A percentile compares a stretch with the other conserved stretches of the same genome.
Conservation (phyloP, 1,140 invertebrate genomes). For the Lordiphosa collinella region DNA sequence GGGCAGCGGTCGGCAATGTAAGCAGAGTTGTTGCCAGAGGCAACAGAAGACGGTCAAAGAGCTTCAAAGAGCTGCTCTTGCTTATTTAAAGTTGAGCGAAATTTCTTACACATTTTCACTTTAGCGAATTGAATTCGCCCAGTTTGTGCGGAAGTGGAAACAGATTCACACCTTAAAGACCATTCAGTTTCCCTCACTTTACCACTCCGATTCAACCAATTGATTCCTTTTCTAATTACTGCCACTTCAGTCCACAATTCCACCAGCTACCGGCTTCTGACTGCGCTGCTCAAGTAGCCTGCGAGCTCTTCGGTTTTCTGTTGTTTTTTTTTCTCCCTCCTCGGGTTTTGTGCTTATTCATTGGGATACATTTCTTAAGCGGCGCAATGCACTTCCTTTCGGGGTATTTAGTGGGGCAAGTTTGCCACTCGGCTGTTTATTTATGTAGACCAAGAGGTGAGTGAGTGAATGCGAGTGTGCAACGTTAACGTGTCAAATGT, state of each 20-base stretch:
- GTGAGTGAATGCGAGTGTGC: slow-evolving; percentile 30
- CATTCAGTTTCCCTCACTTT: neutral
- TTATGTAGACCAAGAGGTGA: slow-evolving; percentile 42
- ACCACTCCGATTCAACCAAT: neutral
- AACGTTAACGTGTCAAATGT: slow-evolving; percentile 77
- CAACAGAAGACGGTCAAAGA: too few species aligned
- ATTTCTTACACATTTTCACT: too few species aligned
- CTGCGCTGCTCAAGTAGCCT: too few species aligned
- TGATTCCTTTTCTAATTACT: slow-evolving; percentile 7
- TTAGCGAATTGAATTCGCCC: neutral
- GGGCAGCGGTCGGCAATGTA: too few species aligned
- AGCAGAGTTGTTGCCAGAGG: too few species aligned
- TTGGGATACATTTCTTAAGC: slow-evolving; percentile 47
- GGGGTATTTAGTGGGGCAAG: slow-evolving; percentile 56
- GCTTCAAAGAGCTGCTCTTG: too few species aligned
- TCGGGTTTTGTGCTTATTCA: slow-evolving; percentile 33
- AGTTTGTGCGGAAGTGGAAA: too few species aligned
- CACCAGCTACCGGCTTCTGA: too few species aligned
- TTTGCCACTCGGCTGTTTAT: slow-evolving; percentile 44
- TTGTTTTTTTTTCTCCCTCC: too few species aligned
- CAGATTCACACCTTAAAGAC: neutral
- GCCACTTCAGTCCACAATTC: slow-evolving; percentile 12
- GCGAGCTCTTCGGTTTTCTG: neutral
- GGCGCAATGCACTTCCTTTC: slow-evolving; percentile 66
- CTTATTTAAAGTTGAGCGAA: too few species aligned